Conservation (phyloP, 2,113 vertebrate species). For the Panthera leo region DNA sequence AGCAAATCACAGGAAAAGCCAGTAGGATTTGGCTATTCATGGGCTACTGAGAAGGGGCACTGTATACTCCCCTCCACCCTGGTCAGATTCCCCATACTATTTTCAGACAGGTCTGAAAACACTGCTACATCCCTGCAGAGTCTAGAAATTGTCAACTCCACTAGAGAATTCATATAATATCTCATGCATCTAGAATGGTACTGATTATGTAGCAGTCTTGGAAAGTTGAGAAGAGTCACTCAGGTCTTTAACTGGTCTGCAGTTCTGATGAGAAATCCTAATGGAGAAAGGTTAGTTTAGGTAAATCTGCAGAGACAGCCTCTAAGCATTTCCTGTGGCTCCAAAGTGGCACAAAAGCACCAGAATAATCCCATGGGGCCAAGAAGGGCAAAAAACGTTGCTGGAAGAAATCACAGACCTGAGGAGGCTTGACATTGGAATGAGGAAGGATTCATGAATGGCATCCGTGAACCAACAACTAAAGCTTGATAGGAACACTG, state of each 20-base stretch:
- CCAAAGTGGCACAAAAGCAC: rapidly evolving
- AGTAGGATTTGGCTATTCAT: background rate
- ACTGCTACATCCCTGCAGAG: background rate
- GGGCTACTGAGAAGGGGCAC: rapidly evolving
- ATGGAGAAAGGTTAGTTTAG: background rate
- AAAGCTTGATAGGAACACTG: background rate
- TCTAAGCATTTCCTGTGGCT: background rate
- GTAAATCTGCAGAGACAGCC: background rate
- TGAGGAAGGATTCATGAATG: background rate
- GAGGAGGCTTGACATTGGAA: background rate
- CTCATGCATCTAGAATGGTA: background rate
- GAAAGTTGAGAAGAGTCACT: background rate
- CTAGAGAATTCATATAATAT: background rate
- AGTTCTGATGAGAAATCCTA: background rate
- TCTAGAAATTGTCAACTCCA: background rate
- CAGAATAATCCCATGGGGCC: background rate
- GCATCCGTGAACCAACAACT: background rate
- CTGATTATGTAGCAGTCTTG: background rate
- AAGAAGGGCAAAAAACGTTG: background rate
- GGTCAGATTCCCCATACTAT: too few species aligned
- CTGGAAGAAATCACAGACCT: background rate
- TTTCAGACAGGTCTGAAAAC: background rate
- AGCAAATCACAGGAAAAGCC: background rate
- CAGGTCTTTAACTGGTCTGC: background rate
- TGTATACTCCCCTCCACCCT: background rate